phyloP scores from a whole-genome alignment of 2,113 vertebrate species.

The Pseudonaja textilis region DNA sequence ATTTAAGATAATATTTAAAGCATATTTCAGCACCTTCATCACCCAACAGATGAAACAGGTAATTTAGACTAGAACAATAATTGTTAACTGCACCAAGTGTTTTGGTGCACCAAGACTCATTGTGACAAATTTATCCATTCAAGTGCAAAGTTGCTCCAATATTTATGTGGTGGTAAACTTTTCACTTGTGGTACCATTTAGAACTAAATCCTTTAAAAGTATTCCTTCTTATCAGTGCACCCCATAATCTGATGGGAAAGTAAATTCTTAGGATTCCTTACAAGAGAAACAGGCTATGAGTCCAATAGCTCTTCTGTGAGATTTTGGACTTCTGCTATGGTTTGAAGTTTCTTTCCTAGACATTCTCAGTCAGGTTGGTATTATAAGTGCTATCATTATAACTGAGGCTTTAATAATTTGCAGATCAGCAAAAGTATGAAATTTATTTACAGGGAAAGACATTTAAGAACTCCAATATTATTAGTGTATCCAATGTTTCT shows the following conservation, averaged over 20 bases:
- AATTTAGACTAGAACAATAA: neutral
- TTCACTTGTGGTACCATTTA: neutral
- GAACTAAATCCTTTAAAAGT: neutral
- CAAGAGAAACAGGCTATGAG: neutral
- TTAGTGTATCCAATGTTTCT: neutral
- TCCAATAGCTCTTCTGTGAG: too few species aligned
- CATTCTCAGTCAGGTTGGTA: neutral
- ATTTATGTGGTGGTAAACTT: neutral
- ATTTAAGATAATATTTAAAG: neutral
- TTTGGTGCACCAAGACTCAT: neutral
- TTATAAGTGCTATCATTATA: neutral
- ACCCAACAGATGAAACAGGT: neutral
- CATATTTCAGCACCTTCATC: neutral
- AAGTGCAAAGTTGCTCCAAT: neutral
- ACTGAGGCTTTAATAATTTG: neutral
- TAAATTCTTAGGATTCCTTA: neutral
- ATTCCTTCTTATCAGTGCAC: neutral
- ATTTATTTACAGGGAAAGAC: neutral
- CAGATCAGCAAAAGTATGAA: neutral
- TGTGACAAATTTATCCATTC: neutral
- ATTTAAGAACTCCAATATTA: conserved; percentile 7
- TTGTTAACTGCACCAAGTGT: neutral
- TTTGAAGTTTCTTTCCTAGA: neutral
- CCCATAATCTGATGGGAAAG: neutral
- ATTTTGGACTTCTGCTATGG: neutral